A percentile compares a stretch with the other conserved stretches of the same genome.
Evolutionary conservation across 92 coral and sea anemone genomes (phyloP).

Genomic region (Zoanthus gigantus): DNA sequence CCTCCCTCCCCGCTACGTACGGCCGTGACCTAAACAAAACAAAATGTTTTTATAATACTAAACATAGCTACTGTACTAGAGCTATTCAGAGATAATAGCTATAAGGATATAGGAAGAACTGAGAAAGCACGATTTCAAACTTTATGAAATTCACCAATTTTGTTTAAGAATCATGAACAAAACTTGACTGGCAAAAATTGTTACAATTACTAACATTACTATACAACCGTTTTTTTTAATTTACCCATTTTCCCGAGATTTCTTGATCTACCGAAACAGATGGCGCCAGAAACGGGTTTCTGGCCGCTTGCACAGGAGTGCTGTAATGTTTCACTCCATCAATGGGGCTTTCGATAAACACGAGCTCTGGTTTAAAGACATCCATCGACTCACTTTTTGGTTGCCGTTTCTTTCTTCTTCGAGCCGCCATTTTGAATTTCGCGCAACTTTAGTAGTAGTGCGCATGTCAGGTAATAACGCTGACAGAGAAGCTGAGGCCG

Average conservation of each 20-base stretch:
- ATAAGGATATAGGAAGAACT: no score
- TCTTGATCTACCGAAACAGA: constrained; percentile 77
- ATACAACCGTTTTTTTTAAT: not conserved
- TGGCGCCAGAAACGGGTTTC: constrained; percentile 90
- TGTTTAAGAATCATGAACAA: no score
- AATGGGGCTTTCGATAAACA: constrained; percentile 90
- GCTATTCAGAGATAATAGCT: no score
- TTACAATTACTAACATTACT: no score
- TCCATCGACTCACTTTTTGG: constrained; percentile 65
- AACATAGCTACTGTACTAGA: no score
- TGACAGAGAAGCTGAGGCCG: constrained; percentile 11
- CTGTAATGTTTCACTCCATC: constrained; percentile 77
- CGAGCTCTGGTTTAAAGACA: constrained; percentile 75
- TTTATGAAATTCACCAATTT: no score
- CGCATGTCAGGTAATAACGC: constrained; percentile 38
- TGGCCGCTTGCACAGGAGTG: constrained; percentile 96
- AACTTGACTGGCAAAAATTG: no score
- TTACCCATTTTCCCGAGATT: constrained; percentile 72
- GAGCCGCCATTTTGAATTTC: constrained; percentile 62
- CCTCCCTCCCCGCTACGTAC: no score
- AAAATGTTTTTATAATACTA: no score
- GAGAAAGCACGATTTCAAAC: no score
- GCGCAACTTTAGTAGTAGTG: not conserved
- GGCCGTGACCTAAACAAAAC: no score
- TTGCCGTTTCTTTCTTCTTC: constrained; percentile 58